These are phyloP conservation scores for Graptemys geographica DNA, from an alignment of 2,797 vertebrate species.

Conservation along the genomic window DNA sequence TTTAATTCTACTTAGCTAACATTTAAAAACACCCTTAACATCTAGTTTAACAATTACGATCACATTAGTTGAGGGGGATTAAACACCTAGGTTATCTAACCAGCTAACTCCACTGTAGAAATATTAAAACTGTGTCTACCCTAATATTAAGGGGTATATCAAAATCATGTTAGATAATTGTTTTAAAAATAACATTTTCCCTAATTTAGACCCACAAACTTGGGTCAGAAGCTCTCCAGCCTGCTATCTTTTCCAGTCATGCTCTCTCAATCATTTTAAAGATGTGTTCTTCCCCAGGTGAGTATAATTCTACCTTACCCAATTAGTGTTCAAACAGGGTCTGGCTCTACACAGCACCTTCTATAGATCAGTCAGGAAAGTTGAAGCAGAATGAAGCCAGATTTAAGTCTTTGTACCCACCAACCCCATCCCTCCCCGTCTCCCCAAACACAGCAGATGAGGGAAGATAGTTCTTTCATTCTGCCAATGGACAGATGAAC, in stretches of 20 bases:
- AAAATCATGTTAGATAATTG: background rate
- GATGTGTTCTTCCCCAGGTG: background rate
- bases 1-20: background rate
- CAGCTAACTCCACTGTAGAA: background rate
- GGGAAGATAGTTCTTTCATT: background rate
- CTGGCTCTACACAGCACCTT: background rate
- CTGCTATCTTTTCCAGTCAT: background rate
- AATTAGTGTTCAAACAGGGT: background rate
- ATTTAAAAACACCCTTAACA: background rate
- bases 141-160: background rate
- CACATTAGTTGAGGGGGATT: background rate
- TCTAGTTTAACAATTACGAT: background rate
- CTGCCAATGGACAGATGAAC: background rate
- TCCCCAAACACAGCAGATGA: background rate
- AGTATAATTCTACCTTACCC: background rate
- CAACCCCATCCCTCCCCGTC: background rate
- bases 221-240: background rate
- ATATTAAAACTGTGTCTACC: background rate
- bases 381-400: background rate
- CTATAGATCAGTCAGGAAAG: background rate
- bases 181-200: background rate
- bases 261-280: background rate
- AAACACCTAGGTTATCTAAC: fast-evolving
- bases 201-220: background rate
- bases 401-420: background rate